Evolutionary conservation across 2,888 invertebrate species (phyloP).

Genomic region (Eristalinus aeneus): DNA sequence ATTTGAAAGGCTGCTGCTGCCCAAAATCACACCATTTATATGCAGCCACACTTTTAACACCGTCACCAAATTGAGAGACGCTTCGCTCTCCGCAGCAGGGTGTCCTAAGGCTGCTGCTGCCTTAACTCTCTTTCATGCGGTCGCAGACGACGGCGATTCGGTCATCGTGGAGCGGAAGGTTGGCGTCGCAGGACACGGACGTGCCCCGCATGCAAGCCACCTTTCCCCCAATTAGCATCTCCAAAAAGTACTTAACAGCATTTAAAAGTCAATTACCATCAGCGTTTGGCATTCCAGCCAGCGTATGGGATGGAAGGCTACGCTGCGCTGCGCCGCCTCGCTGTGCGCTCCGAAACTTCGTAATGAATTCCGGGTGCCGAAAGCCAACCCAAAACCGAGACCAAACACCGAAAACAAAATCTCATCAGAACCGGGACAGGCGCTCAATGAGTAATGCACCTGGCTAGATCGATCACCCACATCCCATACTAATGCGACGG

Average conservation of each 20-base stretch:
- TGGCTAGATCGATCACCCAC: constrained; percentile 42
- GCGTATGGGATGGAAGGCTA: not conserved
- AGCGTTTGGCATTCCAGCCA: constrained; percentile 34
- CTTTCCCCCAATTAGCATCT: constrained; percentile 48
- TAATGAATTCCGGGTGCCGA: constrained; percentile 61
- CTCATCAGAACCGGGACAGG: constrained; percentile 23
- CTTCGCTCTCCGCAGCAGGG: not conserved
- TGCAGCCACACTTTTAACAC: constrained; percentile 65
- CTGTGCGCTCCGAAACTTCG: constrained; percentile 11
- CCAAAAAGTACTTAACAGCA: constrained; percentile 50
- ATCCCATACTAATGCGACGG: constrained; percentile 62
- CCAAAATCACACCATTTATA: constrained; percentile 36
- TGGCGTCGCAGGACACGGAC: constrained; percentile 66
- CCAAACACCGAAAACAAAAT: constrained; percentile 10
- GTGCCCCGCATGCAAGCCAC: constrained; percentile 47
- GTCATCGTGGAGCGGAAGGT: constrained; percentile 37
- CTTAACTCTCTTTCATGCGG: not conserved
- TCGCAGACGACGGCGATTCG: not conserved
- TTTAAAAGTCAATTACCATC: constrained; percentile 63
- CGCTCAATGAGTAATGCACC: constrained; percentile 42
- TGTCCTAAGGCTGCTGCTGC: constrained; percentile 33
- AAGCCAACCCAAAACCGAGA: not conserved
- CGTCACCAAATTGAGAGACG: not conserved
- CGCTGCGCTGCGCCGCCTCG: not conserved
- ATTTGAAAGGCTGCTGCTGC: constrained; percentile 14